A percentile compares a stretch with the other conserved stretches of the same genome.
Conservation (phyloP, 1,140 invertebrate genomes). For the Theocolax elegans region DNA sequence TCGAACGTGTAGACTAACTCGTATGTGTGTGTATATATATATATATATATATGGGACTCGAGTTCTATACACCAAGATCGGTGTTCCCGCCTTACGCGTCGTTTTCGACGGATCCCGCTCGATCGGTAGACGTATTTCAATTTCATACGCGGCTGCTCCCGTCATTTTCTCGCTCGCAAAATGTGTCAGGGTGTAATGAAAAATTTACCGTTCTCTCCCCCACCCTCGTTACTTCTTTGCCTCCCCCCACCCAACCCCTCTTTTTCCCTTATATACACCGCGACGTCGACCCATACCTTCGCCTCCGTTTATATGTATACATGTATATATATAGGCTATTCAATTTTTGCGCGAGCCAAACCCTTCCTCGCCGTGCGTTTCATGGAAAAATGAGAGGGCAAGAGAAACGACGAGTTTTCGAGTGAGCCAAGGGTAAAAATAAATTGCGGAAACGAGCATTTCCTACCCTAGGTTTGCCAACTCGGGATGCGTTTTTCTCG, state of each 20-base stretch:
- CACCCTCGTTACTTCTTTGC: not conserved
- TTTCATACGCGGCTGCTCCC: conserved; percentile 31
- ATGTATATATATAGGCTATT: not conserved
- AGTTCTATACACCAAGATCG: no score
- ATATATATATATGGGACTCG: no score
- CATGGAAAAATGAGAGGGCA: not conserved
- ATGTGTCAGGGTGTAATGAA: conserved; percentile 37
- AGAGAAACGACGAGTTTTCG: no score
- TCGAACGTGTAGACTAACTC: no score
- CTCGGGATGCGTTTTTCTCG: conserved; percentile 5
- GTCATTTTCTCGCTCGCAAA: conserved; percentile 32
- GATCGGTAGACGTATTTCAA: conserved; percentile 37
- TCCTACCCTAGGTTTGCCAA: conserved; percentile 18
- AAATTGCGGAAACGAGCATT: conserved; percentile 33
- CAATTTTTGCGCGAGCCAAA: conserved; percentile 26
- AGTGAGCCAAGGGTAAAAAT: conserved; percentile 9
- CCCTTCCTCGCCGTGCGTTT: not conserved
- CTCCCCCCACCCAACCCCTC: not conserved
- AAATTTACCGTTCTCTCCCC: conserved; percentile 14
- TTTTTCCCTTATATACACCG: not conserved
- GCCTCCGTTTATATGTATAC: not conserved
- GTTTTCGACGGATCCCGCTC: not conserved
- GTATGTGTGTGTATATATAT: no score
- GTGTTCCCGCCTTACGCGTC: not conserved
- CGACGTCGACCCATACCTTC: not conserved